Conservation (phyloP, 2,888 invertebrate species). For the Onthophagus sagittarius region DNA sequence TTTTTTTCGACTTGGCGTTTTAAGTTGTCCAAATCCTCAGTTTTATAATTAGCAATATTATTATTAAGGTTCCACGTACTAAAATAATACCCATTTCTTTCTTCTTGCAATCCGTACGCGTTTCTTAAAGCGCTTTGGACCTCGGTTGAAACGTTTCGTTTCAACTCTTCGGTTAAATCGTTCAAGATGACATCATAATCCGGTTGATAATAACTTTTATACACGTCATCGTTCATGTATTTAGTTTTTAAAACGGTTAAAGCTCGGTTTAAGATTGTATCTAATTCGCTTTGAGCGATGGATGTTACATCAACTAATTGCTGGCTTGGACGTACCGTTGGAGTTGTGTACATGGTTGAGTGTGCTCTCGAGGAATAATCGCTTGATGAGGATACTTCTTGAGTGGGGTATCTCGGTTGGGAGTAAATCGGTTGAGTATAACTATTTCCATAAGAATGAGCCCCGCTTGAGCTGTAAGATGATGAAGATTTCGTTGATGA, state of each 20-base stretch:
- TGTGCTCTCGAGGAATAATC: slow-evolving; percentile 11
- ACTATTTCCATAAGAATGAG: slow-evolving; percentile 10
- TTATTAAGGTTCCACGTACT: slow-evolving; percentile 32
- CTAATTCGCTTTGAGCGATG: slow-evolving; percentile 39
- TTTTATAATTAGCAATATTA: slow-evolving; percentile 38
- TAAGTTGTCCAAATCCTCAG: slow-evolving; percentile 39
- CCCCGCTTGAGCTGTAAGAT: not conserved
- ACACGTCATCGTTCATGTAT: slow-evolving; percentile 29
- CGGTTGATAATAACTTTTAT: slow-evolving; percentile 14
- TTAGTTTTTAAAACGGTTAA: slow-evolving; percentile 34
- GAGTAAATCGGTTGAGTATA: not conserved
- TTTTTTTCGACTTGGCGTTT: slow-evolving; percentile 41
- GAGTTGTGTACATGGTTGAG: slow-evolving; percentile 13
- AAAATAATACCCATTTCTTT: slow-evolving; percentile 38
- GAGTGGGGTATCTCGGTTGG: not conserved
- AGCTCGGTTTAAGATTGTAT: slow-evolving; percentile 36
- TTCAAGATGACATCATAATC: slow-evolving; percentile 38
- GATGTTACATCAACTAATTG: slow-evolving; percentile 40
- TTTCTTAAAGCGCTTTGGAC: slow-evolving; percentile 39
- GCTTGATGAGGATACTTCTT: not conserved
- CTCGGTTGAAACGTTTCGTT: slow-evolving; percentile 38
- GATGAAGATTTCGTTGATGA: not conserved
- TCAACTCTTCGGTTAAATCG: slow-evolving; percentile 38
- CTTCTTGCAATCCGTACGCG: slow-evolving; percentile 41
- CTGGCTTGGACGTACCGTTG: slow-evolving; percentile 13